Base-by-base conservation (phyloP, 2,888 invertebrate species). In the Catocala fraxini region DNA sequence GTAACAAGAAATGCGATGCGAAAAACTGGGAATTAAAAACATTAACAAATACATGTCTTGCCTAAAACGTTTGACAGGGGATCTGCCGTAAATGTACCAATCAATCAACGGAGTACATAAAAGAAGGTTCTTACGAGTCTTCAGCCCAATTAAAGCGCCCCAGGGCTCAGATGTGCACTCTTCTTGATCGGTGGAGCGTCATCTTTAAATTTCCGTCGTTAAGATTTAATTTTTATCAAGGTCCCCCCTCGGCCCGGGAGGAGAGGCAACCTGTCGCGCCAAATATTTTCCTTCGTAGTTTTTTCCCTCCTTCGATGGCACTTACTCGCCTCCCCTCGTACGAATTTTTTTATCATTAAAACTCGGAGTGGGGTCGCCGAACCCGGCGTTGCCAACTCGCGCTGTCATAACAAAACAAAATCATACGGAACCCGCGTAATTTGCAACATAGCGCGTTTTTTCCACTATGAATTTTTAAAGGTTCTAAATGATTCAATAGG, bases 281-380 rank as follows among this genome's bases (percentile, higher is more conserved):
- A 94, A 94, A 94, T 94, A 94, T 94, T 94, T 94, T 94, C 89
- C 92, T 93, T 86, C 90, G 92, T 93, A 93, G 93, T 93, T 93
- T 94, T 92, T 93, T 91, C 90, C 93, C 91, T 91, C 88, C 91
- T 92, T 90, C 91, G 90, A 93, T 92, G 92, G 93, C 94, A 94
- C 94, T 94, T 93, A 93, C 90, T 71, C 75, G 89, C 87, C 89
- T 87, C 92, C 93, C 92, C 91, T 90, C 90, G 90, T 90, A 93
- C 94, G 94, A 94, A 92, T 94, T 94, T 94, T 94, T 94, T 94
- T 94, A 94, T 94, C 94, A 94, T 94, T 94, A 93, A 94, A 94
- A 93, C 91, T 81, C 90, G 82, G 85, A 90, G 90, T 91, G 91
- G 94, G 94, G 94, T 93, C 94, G 93, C 84, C 92, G 93, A 93